Evolutionary conservation across 2,113 vertebrate genomes (phyloP), one percentile per base, ranked within the genome.

Genomic region (Copsychus sechellarum): DNA sequence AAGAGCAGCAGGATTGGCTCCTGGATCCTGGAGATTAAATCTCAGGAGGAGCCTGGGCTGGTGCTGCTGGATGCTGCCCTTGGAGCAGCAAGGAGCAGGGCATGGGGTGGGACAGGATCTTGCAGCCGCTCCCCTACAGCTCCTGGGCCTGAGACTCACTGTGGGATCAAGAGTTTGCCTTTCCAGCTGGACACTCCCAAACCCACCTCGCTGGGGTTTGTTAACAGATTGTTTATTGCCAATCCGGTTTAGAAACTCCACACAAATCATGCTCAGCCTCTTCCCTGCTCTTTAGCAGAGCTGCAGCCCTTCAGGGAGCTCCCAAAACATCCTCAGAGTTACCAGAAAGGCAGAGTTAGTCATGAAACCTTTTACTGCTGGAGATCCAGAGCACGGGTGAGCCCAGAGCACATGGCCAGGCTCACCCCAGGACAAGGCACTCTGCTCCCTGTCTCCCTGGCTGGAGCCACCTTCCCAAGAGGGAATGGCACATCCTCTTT

Each of bases 181-280:
- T 94, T 92, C 92, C 91, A 95, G 82, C 82, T 12, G 28, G 93
- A 92, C 92, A 86, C 90, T 94, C 93, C 87, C 88, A 94, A 90
- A 88, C 53, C 15, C 61, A 38, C 28, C 84, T 86, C 79, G 48
- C 65, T 64, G 31, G 81, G n/a, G 57, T 73, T 93, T 80, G 40
- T 29, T 77, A 76, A 54, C 57, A 88, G 51, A 61, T 47, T 64
- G 42, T 40, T 80, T 72, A 78, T 67, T 73, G 81, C 93, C 92
- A 87, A 51, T 69, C 77, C 8, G 0, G 50, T 87, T 92, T 82
- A 82, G 78, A 95, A 88, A 70, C 48, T 54, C 78, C 58, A 5
- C 8, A 57, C 23, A 81, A 61, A 70, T 72, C 70, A 66, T 66
- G 51, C 38, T 83, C 66, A n/a, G 33, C 54, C 42, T 76, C 58